phyloP scores from a whole-genome alignment of 2,888 invertebrate species.

The Nymphalis polychloros region DNA sequence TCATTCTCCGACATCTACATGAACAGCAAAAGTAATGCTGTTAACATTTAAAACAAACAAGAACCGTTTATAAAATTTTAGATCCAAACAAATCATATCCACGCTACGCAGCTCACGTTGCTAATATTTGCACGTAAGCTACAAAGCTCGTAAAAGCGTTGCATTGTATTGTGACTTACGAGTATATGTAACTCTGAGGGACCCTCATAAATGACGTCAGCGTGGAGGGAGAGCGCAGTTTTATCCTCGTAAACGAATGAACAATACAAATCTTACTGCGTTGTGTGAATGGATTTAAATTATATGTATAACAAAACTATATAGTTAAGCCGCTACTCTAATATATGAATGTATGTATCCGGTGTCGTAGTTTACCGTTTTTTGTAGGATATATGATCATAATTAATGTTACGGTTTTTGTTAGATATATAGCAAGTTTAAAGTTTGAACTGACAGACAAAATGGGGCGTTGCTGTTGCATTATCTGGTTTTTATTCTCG shows the following conservation, averaged over 20 bases:
- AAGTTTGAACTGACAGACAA: too few relatives aligned
- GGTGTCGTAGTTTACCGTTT: too few relatives aligned
- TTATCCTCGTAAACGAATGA: slow-evolving; percentile 8
- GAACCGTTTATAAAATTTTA: not conserved
- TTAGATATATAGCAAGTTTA: too few relatives aligned
- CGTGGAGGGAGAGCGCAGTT: slow-evolving; percentile 21
- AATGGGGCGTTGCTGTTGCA: too few relatives aligned
- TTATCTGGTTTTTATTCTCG: not conserved
- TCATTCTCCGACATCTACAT: too few relatives aligned
- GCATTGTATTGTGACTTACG: slow-evolving; percentile 24
- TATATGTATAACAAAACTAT: not conserved
- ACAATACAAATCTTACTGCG: not conserved
- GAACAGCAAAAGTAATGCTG: too few relatives aligned
- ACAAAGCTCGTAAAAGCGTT: slow-evolving; percentile 22
- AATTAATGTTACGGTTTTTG: too few relatives aligned
- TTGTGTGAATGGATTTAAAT: not conserved
- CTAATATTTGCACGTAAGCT: slow-evolving; percentile 17
- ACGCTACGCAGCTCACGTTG: not conserved
- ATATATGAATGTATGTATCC: too few relatives aligned
- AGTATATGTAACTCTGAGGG: slow-evolving; percentile 19
- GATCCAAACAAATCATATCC: not conserved
- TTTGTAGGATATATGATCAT: too few relatives aligned
- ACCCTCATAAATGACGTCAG: slow-evolving; percentile 26
- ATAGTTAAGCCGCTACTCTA: too few relatives aligned
- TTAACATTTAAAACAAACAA: not conserved